These are phyloP conservation scores for Manis crassicaudata DNA, from an alignment of 2,797 vertebrate species.

Conservation along the genomic window DNA sequence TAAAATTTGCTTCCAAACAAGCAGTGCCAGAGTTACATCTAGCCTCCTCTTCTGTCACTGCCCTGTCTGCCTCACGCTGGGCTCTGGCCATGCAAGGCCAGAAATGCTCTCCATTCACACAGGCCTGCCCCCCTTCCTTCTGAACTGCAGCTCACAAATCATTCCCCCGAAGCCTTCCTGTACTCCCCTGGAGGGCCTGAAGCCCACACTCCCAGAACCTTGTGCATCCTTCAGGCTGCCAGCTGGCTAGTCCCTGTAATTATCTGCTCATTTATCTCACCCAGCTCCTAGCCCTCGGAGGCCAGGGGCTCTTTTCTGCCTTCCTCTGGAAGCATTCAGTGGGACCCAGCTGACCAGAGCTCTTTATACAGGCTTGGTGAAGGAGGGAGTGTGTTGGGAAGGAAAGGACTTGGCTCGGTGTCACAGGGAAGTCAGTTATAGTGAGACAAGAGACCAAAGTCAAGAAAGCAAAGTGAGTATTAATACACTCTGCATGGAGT, in stretches of 20 bases:
- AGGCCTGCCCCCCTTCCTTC: neutral
- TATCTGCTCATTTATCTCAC: too few relatives aligned
- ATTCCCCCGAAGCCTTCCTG: neutral
- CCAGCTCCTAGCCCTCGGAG: neutral
- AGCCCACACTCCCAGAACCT: too few relatives aligned
- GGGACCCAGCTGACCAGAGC: too few relatives aligned
- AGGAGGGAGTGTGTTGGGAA: too few relatives aligned
- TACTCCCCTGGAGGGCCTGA: too few relatives aligned
- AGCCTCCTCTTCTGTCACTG: neutral
- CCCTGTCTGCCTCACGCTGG: neutral
- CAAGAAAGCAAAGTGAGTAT: too few relatives aligned
- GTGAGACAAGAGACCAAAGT: too few relatives aligned
- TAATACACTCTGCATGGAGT: too few relatives aligned
- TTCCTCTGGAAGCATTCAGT: neutral
- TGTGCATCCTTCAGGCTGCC: accelerated
- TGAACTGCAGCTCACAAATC: neutral
- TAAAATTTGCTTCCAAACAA: neutral
- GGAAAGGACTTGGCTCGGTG: too few relatives aligned
- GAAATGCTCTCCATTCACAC: neutral
- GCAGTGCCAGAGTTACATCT: too few relatives aligned
- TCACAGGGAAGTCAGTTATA: too few relatives aligned
- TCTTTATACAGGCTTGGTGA: neutral
- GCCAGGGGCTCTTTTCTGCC: too few relatives aligned
- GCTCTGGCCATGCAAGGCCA: neutral
- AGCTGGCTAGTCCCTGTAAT: accelerated